phyloP scores from a whole-genome alignment of 1,140 invertebrate species.

The Agraylea sexmaculata region DNA sequence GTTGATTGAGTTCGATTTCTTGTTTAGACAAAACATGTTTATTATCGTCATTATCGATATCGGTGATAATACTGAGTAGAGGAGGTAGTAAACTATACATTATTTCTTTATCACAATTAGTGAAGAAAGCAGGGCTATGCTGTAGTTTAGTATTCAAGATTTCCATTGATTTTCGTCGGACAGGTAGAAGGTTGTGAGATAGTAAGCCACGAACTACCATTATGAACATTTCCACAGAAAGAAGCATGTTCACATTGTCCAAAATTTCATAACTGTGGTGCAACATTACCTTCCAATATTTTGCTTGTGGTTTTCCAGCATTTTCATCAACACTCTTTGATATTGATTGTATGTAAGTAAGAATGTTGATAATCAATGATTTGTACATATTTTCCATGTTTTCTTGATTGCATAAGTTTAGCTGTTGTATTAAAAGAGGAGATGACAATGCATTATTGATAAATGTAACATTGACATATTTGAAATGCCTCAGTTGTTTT shows the following conservation, averaged over 20 bases:
- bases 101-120: conserved; percentile 34
- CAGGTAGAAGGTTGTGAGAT: conserved; percentile 50
- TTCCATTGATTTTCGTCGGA: conserved; percentile 72
- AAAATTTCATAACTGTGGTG: conserved; percentile 66
- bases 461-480: conserved; percentile 62
- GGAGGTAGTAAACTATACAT: conserved; percentile 47
- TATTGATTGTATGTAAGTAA: conserved; percentile 53
- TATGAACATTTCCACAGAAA: conserved; percentile 67
- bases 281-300: conserved; percentile 71
- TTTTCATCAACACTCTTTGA: conserved; percentile 43
- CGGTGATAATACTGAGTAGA: conserved; percentile 47
- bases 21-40: conserved; percentile 33
- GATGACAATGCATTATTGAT: conserved; percentile 54
- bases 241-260: conserved; percentile 61
- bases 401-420: conserved; percentile 38
- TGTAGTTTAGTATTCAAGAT: conserved; percentile 69
- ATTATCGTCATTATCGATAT: conserved; percentile 30
- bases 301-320: conserved; percentile 43
- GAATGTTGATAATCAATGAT: conserved; percentile 51
- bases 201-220: conserved; percentile 60
- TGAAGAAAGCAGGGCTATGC: conserved; percentile 49
- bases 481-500: conserved; percentile 71
- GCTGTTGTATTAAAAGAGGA: conserved; percentile 53
- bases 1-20: conserved; percentile 55
- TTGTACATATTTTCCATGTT: conserved; percentile 50